phyloP scores from a whole-genome alignment of 2,797 vertebrate species.

The Anolis apletophallus region DNA sequence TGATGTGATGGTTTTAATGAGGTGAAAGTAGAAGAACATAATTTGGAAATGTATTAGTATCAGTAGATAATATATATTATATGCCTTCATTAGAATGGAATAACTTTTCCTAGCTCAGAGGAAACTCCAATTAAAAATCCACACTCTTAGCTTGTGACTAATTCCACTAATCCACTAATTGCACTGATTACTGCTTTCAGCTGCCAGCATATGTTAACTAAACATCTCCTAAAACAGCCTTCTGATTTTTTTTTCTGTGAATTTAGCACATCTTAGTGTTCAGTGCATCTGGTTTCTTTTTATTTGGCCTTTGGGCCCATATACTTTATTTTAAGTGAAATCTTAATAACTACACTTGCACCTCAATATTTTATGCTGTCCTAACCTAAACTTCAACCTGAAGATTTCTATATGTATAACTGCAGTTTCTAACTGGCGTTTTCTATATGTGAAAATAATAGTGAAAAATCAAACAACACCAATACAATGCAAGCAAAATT shows the following conservation, averaged over 20 bases:
- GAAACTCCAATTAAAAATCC: slow-evolving; percentile 7
- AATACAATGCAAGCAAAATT: not conserved
- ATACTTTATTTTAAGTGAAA: slow-evolving; percentile 8
- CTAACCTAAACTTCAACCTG: not conserved
- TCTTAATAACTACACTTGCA: not conserved
- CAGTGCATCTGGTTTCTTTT: not conserved
- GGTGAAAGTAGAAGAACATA: not conserved
- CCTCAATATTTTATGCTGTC: not conserved
- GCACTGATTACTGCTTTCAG: slow-evolving; percentile 6
- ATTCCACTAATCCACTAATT: slow-evolving; percentile 21
- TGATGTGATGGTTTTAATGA: not conserved
- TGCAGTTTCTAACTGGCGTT: not conserved
- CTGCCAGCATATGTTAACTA: slow-evolving; percentile 11
- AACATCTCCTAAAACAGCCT: not conserved
- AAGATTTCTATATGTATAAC: no score
- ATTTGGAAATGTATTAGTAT: not conserved
- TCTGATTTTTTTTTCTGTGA: not conserved
- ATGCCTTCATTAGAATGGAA: not conserved
- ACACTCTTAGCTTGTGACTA: slow-evolving; percentile 15
- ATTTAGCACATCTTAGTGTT: not conserved
- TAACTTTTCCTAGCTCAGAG: not conserved
- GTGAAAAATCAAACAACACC: not conserved
- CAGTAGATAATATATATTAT: not conserved
- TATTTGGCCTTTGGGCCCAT: not conserved
- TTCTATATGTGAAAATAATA: not conserved